Evolutionary conservation across 2,113 vertebrate species (phyloP).

Genomic region (Smithornis capensis): DNA sequence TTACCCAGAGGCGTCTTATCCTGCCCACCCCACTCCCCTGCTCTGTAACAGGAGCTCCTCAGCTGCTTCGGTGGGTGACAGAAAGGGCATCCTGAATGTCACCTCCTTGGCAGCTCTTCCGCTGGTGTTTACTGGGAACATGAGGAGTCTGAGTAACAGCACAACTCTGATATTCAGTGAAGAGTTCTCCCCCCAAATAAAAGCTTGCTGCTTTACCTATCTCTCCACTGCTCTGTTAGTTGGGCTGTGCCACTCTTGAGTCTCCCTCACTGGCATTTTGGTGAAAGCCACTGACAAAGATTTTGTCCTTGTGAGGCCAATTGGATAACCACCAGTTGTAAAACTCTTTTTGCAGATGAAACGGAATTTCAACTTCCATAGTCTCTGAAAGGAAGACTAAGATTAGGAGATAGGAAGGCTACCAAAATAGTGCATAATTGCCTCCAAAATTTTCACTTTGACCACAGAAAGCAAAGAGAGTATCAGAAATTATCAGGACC

Average conservation of each 20-base stretch:
- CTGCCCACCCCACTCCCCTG: constrained; percentile 53
- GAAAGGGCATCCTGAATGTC: constrained; percentile 60
- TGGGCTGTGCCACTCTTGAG: background rate
- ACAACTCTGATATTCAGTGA: background rate
- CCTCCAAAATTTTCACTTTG: background rate
- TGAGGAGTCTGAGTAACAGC: background rate
- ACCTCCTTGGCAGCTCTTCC: background rate
- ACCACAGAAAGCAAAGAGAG: background rate
- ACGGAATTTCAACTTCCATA: background rate
- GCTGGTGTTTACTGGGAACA: background rate
- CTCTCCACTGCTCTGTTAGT: background rate
- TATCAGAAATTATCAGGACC: background rate
- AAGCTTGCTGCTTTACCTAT: background rate
- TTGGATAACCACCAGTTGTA: background rate
- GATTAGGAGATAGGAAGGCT: background rate
- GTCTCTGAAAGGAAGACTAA: background rate
- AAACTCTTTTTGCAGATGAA: background rate
- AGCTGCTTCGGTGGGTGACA: constrained; percentile 69
- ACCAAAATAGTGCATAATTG: background rate
- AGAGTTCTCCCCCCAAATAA: background rate
- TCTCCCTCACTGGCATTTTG: background rate
- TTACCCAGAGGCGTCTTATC: constrained; percentile 40
- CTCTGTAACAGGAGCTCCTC: constrained; percentile 72
- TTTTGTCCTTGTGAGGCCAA: background rate
- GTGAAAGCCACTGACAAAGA: background rate